A percentile compares a stretch with the other conserved stretches of the same genome.
phyloP scores from a whole-genome alignment of 2,888 invertebrate species.

The Cantharis lateralis region DNA sequence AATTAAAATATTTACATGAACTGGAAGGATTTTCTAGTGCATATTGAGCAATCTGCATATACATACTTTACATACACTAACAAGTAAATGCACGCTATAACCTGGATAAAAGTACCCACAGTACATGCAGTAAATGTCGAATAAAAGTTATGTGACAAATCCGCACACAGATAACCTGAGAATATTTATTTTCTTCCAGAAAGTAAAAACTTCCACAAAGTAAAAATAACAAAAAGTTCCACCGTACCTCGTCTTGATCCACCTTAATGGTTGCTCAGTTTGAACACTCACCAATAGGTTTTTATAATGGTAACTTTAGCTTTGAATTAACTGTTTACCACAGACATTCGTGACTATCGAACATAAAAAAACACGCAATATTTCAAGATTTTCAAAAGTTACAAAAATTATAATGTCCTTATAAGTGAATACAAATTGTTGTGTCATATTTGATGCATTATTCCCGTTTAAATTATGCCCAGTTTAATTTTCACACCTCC shows the following conservation, averaged over 20 bases:
- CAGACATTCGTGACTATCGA: background rate
- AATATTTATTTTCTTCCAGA: background rate
- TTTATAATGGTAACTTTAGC: background rate
- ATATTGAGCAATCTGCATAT: background rate
- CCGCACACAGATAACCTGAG: background rate
- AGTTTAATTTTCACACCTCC: background rate
- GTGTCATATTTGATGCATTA: constrained; percentile 2
- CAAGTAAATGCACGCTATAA: background rate
- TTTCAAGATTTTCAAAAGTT: background rate
- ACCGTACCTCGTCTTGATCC: background rate
- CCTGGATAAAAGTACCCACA: background rate
- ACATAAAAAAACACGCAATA: background rate
- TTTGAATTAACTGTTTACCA: background rate
- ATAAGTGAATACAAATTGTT: constrained; percentile 2
- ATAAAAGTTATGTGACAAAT: background rate
- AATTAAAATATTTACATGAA: background rate
- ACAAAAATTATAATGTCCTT: constrained; percentile 2
- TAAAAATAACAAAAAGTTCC: background rate
- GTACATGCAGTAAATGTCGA: background rate
- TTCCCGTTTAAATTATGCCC: background rate
- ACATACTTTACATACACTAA: background rate
- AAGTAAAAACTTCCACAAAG: background rate
- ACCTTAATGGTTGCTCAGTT: background rate
- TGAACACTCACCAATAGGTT: background rate
- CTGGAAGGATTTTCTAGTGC: background rate